phyloP scores from a whole-genome alignment of 92 coral and sea anemone genomes.

The Porites divaricata region DNA sequence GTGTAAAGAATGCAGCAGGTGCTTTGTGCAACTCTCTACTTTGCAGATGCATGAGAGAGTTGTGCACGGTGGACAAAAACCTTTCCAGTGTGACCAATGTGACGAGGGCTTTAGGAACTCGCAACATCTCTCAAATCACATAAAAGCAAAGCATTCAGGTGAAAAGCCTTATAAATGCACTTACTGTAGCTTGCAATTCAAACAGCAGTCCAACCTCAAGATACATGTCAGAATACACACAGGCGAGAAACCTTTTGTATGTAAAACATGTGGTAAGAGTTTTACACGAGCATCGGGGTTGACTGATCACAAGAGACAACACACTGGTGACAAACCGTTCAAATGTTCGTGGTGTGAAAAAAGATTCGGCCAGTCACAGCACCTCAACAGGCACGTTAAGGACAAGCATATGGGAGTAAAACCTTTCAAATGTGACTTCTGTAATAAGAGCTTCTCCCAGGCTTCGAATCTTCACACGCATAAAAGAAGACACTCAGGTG shows the following conservation, averaged over 20 bases:
- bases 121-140: neutral
- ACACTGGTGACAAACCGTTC: neutral
- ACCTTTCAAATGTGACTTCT: neutral
- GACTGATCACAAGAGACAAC: neutral
- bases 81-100: neutral
- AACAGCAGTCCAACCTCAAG: neutral
- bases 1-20: neutral
- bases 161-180: neutral
- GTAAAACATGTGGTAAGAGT: neutral
- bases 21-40: neutral
- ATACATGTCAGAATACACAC: neutral
- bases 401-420: neutral
- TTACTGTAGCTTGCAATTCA: neutral
- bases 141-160: neutral
- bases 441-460: neutral
- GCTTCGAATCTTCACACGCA: neutral
- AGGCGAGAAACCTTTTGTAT: neutral
- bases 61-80: neutral
- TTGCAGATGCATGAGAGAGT: neutral
- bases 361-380: neutral
- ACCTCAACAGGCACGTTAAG: neutral
- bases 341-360: neutral
- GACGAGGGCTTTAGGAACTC: neutral
- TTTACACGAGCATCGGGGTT: neutral
- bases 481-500: neutral